Evolutionary conservation across 2,113 vertebrate genomes (phyloP).

Genomic region (Gambusia affinis): DNA sequence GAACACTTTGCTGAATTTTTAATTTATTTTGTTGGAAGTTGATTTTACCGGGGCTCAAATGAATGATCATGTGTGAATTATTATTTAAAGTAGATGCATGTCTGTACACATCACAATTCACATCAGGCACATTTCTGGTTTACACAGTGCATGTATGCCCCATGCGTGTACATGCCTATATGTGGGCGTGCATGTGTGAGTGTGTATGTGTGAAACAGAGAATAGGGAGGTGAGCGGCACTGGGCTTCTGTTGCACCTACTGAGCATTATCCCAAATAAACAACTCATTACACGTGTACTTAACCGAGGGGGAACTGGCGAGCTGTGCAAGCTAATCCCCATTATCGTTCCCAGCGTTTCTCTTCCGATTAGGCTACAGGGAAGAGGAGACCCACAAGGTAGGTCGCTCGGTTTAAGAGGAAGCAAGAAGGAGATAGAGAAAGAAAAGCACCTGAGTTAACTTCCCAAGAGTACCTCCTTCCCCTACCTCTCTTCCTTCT

Average conservation of each 20-base stretch:
- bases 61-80: no score
- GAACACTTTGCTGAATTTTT: no score
- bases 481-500: constrained; percentile 50
- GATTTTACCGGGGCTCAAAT: no score
- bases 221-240: constrained; percentile 51
- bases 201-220: constrained; percentile 20
- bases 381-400: constrained; percentile 61
- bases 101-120: constrained; percentile 43
- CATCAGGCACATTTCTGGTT: constrained; percentile 17
- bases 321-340: constrained; percentile 79
- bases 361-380: constrained; percentile 72
- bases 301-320: constrained; percentile 78
- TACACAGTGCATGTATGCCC: constrained; percentile 22
- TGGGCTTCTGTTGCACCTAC: constrained; percentile 73
- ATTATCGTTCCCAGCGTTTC: constrained; percentile 77
- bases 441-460: constrained; percentile 58
- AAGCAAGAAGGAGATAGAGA: constrained; percentile 44
- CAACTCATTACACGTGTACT: constrained; percentile 85
- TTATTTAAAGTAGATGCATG: constrained; percentile 39
- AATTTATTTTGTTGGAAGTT: no score
- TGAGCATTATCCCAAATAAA: constrained; percentile 84
- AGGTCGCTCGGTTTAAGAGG: constrained; percentile 51
- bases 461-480: constrained; percentile 72
- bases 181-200: constrained; percentile 10
- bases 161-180: neutral